Conservation (phyloP, 2,797 vertebrate species). For the Fistularia commersonii region DNA sequence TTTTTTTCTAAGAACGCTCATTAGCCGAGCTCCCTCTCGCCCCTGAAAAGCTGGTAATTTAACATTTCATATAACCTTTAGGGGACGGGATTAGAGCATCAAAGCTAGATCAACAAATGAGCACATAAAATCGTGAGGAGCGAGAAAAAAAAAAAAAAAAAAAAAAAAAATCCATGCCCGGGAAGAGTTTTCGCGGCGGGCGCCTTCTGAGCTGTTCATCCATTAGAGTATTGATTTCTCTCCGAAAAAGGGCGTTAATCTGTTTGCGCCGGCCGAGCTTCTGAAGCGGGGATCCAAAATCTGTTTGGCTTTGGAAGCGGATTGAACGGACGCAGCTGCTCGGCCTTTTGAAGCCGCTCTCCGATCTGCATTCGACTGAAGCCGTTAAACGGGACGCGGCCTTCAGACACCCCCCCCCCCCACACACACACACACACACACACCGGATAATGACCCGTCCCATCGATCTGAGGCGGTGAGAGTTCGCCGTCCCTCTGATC, state of each 20-base stretch:
- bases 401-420: too few relatives aligned
- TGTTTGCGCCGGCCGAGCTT: constrained; percentile 1
- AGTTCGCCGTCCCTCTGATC: too few relatives aligned
- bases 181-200: too few relatives aligned
- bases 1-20: constrained; percentile 44
- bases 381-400: too few relatives aligned
- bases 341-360: too few relatives aligned
- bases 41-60: constrained; percentile 35
- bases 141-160: too few relatives aligned
- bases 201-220: constrained; percentile 15
- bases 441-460: too few relatives aligned
- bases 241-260: not conserved
- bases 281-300: not conserved
- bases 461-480: too few relatives aligned
- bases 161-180: too few relatives aligned
- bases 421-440: too few relatives aligned
- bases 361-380: too few relatives aligned
- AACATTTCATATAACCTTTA: constrained; percentile 31
- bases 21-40: constrained; percentile 39
- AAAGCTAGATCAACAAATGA: constrained; percentile 12
- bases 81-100: constrained; percentile 13
- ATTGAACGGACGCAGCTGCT: too few relatives aligned
- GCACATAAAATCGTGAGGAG: constrained; percentile 4
- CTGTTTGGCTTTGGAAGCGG: not conserved
- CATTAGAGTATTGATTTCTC: not conserved